phyloP scores from a whole-genome alignment of 2,113 vertebrate genomes.

The Sigmodon hispidus region DNA sequence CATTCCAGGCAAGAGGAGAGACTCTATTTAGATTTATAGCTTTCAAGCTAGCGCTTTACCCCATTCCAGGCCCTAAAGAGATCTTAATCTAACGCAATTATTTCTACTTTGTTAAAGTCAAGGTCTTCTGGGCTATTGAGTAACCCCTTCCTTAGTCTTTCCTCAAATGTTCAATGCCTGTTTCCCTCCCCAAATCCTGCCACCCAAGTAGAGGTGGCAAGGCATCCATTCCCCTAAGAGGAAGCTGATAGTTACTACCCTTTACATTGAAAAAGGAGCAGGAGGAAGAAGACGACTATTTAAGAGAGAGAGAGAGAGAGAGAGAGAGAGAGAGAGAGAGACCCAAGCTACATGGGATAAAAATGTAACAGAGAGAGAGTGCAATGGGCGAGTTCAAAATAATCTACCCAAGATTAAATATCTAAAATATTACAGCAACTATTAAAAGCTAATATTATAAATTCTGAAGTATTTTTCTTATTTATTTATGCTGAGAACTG shows the following conservation, averaged over 20 bases:
- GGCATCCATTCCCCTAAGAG: neutral
- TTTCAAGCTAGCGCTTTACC: constrained; percentile 53
- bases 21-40: constrained; percentile 73
- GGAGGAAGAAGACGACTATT: neutral
- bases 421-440: neutral
- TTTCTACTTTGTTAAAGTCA: neutral
- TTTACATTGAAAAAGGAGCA: neutral
- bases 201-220: neutral
- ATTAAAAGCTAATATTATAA: constrained; percentile 22
- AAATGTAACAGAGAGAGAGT: constrained; percentile 29
- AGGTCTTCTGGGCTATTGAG: neutral
- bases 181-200: neutral
- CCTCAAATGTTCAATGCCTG: neutral
- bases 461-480: neutral
- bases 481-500: neutral
- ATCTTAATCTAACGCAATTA: constrained; percentile 45
- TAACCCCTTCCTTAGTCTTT: neutral
- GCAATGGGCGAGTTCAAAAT: constrained; percentile 27
- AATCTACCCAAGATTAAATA: constrained; percentile 25
- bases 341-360: neutral
- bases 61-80: constrained; percentile 53
- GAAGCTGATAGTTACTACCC: neutral
- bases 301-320: neutral
- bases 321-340: neutral
- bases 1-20: constrained; percentile 48